These are phyloP conservation scores for Amphiprion ocellaris DNA, from an alignment of 2,113 vertebrate genomes.

Conservation along the genomic window DNA sequence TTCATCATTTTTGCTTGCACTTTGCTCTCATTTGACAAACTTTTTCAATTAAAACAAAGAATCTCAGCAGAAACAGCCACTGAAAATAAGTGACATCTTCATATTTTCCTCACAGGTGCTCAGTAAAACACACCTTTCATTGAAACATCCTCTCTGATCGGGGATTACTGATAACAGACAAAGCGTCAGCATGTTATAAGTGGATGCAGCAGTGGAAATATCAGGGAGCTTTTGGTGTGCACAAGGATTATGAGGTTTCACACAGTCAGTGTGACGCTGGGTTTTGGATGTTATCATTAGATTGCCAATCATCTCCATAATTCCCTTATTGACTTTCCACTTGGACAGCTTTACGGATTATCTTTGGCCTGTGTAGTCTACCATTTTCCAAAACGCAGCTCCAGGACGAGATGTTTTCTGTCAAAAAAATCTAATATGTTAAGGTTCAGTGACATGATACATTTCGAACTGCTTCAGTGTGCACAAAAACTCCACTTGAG, in stretches of 20 bases:
- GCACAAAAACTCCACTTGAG: constrained; percentile 11
- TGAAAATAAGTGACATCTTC: not conserved
- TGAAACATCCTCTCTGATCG: constrained; percentile 19
- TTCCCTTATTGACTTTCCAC: constrained; percentile 60
- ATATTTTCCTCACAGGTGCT: not conserved
- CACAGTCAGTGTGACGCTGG: constrained; percentile 39
- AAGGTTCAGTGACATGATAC: constrained; percentile 33
- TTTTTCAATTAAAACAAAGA: constrained; percentile 27
- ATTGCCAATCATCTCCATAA: constrained; percentile 62
- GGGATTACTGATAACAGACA: constrained; percentile 4
- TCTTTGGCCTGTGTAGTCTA: constrained; percentile 39
- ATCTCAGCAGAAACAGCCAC: not conserved
- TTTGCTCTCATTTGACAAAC: constrained; percentile 26
- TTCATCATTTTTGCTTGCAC: not conserved
- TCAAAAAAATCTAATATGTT: constrained; percentile 42
- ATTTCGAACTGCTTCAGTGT: constrained; percentile 17
- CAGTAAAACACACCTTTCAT: not conserved
- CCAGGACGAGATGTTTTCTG: constrained; percentile 44
- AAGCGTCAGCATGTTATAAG: constrained; percentile 9
- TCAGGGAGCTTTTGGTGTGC: constrained; percentile 12
- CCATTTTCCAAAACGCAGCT: constrained; percentile 50
- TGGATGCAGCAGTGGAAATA: constrained; percentile 29
- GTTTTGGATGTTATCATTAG: constrained; percentile 60
- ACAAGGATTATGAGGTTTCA: constrained; percentile 29
- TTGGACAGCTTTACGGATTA: constrained; percentile 51